Evolutionary conservation across 2,797 vertebrate species (phyloP).

Genomic region (Notoglanidium macrostoma): DNA sequence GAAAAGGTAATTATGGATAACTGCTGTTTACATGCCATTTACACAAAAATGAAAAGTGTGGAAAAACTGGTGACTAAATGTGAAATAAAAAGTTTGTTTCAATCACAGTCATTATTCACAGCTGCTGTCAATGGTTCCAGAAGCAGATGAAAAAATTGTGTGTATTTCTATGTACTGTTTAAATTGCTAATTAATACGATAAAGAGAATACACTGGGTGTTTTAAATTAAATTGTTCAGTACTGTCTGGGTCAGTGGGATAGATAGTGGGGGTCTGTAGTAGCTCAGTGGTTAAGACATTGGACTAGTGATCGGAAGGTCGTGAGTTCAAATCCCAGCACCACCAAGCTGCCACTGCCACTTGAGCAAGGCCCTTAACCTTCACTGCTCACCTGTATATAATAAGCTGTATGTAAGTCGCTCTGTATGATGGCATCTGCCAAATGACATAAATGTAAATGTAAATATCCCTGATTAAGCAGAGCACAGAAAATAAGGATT

Average conservation of each 20-base stretch:
- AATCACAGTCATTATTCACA: not conserved
- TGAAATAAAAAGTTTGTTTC: not conserved
- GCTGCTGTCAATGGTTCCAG: not conserved
- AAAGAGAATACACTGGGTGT: not conserved
- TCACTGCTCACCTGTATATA: no score
- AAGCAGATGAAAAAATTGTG: not conserved
- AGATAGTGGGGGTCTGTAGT: no score
- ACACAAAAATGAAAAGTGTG: not conserved
- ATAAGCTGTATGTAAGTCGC: no score
- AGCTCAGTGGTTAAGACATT: no score
- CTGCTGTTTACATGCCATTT: constrained; percentile 13
- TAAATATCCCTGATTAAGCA: not conserved
- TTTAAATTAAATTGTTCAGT: not conserved
- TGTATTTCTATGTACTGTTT: not conserved
- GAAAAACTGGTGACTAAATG: not conserved
- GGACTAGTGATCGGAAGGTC: no score
- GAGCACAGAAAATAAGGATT: not conserved
- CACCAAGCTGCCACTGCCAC: no score
- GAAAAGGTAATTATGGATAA: constrained; percentile 82
- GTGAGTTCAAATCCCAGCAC: no score
- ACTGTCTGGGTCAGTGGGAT: not conserved
- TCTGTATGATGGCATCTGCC: no score
- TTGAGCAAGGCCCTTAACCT: no score
- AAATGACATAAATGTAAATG: no score
- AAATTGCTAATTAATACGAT: not conserved